Percentiles rank a stretch among this genome's conserved stretches.
Conservation (phyloP, 30 jellyfish, hydroid and myxozoan genomes). For the Cassiopea andromeda region DNA sequence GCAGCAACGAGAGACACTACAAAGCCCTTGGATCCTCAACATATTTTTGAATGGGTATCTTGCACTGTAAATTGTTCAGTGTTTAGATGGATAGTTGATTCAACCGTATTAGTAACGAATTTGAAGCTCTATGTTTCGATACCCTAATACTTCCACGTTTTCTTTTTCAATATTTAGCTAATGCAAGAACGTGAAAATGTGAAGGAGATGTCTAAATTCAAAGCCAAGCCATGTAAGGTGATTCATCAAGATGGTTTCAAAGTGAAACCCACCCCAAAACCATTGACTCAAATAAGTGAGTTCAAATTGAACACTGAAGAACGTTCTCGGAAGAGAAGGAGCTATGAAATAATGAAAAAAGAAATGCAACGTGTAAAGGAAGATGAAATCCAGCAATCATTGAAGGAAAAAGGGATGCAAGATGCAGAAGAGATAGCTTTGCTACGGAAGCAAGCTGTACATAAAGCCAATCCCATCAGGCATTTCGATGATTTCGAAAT, state of each 20-base stretch:
- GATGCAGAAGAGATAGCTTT: slow-evolving; percentile 68
- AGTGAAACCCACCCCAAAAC: slow-evolving; percentile 73
- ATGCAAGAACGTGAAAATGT: slow-evolving; percentile 56
- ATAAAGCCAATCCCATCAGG: slow-evolving; percentile 85
- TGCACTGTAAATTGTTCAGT: too few relatives aligned
- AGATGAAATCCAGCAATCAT: slow-evolving; percentile 61
- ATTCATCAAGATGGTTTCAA: slow-evolving; percentile 77
- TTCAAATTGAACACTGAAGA: slow-evolving; percentile 81
- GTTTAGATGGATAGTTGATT: too few relatives aligned
- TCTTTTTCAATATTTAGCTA: slow-evolving; percentile 11
- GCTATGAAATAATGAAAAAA: slow-evolving; percentile 72
- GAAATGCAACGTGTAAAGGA: slow-evolving; percentile 75
- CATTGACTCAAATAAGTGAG: slow-evolving; percentile 67
- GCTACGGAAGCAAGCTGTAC: slow-evolving; percentile 75
- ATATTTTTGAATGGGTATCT: too few relatives aligned
- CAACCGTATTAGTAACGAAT: too few relatives aligned
- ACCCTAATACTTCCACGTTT: too few relatives aligned
- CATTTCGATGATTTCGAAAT: slow-evolving; percentile 69
- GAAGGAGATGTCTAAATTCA: slow-evolving; percentile 68
- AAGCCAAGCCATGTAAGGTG: slow-evolving; percentile 85
- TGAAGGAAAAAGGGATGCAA: slow-evolving; percentile 69
- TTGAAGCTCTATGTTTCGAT: too few relatives aligned
- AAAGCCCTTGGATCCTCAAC: too few relatives aligned
- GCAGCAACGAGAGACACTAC: too few relatives aligned
- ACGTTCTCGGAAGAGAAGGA: slow-evolving; percentile 88